A percentile compares a stretch with the other conserved stretches of the same genome.
phyloP scores from a whole-genome alignment of 2,888 invertebrate species.

The Callyntrura sp. region DNA sequence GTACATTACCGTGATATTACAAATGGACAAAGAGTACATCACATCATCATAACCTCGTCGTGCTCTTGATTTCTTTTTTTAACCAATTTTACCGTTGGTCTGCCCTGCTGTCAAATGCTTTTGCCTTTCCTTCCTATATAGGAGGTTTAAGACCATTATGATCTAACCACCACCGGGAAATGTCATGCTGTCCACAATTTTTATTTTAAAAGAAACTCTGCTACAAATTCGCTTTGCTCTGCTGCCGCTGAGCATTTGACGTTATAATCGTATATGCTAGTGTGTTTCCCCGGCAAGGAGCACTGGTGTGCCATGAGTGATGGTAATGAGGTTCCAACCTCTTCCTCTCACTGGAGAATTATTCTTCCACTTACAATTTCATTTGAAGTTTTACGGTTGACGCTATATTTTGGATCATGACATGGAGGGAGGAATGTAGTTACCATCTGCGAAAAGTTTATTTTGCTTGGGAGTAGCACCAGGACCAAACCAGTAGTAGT shows the following conservation, averaged over 20 bases:
- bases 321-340: no score
- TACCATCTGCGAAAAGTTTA: neutral
- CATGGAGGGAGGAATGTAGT: neutral
- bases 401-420: neutral
- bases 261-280: no score
- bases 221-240: conserved; percentile 11
- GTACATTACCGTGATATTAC: neutral
- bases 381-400: conserved; percentile 24
- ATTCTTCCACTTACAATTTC: conserved; percentile 14
- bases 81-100: neutral
- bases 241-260: conserved; percentile 25
- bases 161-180: conserved; percentile 49
- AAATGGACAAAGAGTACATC: neutral
- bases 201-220: conserved; percentile 5
- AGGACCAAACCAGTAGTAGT: neutral
- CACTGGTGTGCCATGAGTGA: no score
- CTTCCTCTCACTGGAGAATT: neutral
- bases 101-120: neutral
- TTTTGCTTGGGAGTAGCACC: no score
- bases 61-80: neutral
- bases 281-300: no score
- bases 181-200: conserved; percentile 69
- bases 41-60: neutral
- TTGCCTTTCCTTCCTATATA: no score
- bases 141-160: no score